Percentiles rank a stretch among this genome's conserved stretches.
These are phyloP conservation scores for Solea solea DNA, from an alignment of 2,113 vertebrate species.

Conservation along the genomic window DNA sequence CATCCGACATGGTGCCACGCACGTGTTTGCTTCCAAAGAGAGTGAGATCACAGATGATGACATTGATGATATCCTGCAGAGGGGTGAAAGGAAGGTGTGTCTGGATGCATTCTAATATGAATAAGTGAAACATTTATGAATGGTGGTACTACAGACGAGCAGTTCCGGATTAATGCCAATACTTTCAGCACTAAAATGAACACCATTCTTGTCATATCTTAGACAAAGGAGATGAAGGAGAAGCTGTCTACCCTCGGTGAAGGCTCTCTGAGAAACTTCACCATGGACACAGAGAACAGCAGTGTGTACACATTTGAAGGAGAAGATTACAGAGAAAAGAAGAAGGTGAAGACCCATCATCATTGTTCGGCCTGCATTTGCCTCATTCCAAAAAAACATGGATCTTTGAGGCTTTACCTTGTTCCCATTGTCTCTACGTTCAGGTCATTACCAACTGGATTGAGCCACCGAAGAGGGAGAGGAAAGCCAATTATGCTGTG, in stretches of 20 bases:
- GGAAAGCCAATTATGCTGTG: slow-evolving; percentile 98
- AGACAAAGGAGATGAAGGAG: slow-evolving; percentile 98
- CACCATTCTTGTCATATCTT: slow-evolving; percentile 5
- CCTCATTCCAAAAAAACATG: not conserved
- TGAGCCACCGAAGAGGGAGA: slow-evolving; percentile 96
- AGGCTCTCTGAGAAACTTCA: slow-evolving; percentile 95
- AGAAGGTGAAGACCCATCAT: slow-evolving; percentile 86
- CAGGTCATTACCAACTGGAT: slow-evolving; percentile 98
- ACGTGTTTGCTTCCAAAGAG: slow-evolving; percentile 97
- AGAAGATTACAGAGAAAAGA: slow-evolving; percentile 99
- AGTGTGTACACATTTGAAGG: slow-evolving; percentile 99
- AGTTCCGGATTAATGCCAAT: not conserved
- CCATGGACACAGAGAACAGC: slow-evolving; percentile 96
- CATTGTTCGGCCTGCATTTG: not conserved
- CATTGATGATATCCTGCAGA: slow-evolving; percentile 94
- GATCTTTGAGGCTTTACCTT: slow-evolving; percentile 2
- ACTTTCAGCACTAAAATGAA: not conserved
- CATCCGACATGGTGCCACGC: slow-evolving; percentile 96
- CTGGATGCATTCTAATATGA: not conserved
- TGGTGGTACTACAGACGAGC: not conserved
- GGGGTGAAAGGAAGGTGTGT: slow-evolving; percentile 93
- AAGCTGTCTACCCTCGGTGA: slow-evolving; percentile 94
- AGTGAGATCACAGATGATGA: slow-evolving; percentile 99
- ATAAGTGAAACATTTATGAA: not conserved
- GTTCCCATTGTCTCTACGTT: not conserved